Conservation (phyloP, 2,888 invertebrate genomes). For the Lasioglossum pauxillum region DNA sequence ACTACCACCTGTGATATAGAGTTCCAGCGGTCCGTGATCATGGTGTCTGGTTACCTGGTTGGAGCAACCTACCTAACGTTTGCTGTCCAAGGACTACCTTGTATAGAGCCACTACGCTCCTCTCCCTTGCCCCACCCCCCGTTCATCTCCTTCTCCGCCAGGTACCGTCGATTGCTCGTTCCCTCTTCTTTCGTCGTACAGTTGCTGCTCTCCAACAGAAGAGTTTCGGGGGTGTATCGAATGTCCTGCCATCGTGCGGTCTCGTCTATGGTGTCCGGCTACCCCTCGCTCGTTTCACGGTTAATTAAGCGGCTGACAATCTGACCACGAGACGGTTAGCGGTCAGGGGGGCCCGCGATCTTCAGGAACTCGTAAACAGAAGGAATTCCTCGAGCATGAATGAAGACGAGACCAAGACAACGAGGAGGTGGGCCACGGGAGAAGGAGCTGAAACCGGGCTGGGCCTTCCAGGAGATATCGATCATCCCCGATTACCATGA, state of each 20-base stretch:
- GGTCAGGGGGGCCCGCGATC: constrained; percentile 74
- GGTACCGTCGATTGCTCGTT: background rate
- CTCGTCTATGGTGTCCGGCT: constrained; percentile 82
- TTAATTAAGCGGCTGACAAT: constrained; percentile 84
- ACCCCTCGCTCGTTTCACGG: constrained; percentile 84
- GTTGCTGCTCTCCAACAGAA: constrained; percentile 40
- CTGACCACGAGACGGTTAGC: constrained; percentile 83
- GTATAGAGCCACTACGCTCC: constrained; percentile 45
- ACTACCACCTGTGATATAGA: constrained; percentile 83
- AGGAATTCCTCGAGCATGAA: constrained; percentile 82
- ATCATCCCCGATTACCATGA: constrained; percentile 67
- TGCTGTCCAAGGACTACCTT: constrained; percentile 75
- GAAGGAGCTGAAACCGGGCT: constrained; percentile 8
- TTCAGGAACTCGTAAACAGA: constrained; percentile 79
- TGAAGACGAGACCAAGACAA: constrained; percentile 67
- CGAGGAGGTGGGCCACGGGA: constrained; percentile 28
- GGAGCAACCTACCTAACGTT: constrained; percentile 67
- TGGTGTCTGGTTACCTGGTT: constrained; percentile 79
- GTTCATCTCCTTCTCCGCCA: constrained; percentile 14
- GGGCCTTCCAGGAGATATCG: constrained; percentile 63
- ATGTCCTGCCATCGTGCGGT: constrained; percentile 82
- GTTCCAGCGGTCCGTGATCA: constrained; percentile 81
- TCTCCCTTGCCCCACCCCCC: background rate
- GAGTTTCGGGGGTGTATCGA: constrained; percentile 82
- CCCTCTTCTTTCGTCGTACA: constrained; percentile 25